Evolutionary conservation across 2,888 invertebrate species (phyloP).

Genomic region (Archips crataeganus): DNA sequence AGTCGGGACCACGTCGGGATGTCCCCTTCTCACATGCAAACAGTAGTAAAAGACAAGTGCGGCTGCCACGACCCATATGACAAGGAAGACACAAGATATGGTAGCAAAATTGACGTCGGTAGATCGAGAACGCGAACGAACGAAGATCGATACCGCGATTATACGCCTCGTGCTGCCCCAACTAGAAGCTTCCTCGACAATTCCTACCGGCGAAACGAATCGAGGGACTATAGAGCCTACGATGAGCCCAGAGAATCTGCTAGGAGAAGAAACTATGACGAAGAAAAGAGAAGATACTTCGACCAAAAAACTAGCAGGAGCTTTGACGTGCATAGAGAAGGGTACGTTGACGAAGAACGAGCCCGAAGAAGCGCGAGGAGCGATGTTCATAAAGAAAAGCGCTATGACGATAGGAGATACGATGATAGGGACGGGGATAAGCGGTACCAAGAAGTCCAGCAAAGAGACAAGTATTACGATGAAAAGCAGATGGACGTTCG

Average conservation of each 20-base stretch:
- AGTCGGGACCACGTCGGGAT: slow-evolving; percentile 54
- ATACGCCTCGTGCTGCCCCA: slow-evolving; percentile 54
- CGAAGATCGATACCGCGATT: slow-evolving; percentile 57
- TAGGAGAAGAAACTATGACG: slow-evolving; percentile 58
- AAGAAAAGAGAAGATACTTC: slow-evolving; percentile 59
- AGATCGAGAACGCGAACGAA: slow-evolving; percentile 55
- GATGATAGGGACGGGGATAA: slow-evolving; percentile 39
- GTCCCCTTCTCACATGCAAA: slow-evolving; percentile 45
- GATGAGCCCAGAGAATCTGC: slow-evolving; percentile 49
- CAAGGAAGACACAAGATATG: slow-evolving; percentile 56
- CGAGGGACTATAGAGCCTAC: slow-evolving; percentile 56
- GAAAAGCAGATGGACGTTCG: slow-evolving; percentile 55
- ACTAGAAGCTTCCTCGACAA: slow-evolving; percentile 59
- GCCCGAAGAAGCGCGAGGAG: slow-evolving; percentile 64
- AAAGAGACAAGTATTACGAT: slow-evolving; percentile 60
- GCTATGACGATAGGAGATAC: slow-evolving; percentile 52
- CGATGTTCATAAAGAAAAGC: slow-evolving; percentile 60
- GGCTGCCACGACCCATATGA: slow-evolving; percentile 57
- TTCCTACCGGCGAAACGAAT: slow-evolving; percentile 51
- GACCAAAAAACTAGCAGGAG: slow-evolving; percentile 74
- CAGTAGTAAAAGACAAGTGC: slow-evolving; percentile 50
- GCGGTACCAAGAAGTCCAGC: slow-evolving; percentile 29
- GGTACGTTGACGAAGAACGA: slow-evolving; percentile 61
- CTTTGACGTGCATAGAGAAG: slow-evolving; percentile 66
- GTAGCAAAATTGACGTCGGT: slow-evolving; percentile 62